Evolutionary conservation across 2,888 invertebrate species (phyloP).

Genomic region (Agonum fuliginosum): DNA sequence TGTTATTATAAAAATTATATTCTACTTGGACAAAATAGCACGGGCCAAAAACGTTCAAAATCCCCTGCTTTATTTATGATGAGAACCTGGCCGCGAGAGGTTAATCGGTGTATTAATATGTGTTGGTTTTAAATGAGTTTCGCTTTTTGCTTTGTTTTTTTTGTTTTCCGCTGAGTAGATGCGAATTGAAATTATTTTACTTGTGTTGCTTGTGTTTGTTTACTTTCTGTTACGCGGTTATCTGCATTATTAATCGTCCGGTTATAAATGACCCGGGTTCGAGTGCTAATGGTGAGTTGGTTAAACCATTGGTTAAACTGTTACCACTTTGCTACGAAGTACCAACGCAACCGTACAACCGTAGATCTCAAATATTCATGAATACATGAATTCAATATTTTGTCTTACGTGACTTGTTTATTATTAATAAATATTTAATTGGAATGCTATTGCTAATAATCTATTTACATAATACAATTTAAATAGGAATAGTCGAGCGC

Average conservation of each 20-base stretch:
- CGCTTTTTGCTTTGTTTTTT: conserved; percentile 22
- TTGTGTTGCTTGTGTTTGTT: conserved; percentile 30
- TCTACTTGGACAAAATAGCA: not conserved
- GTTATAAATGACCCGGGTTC: conserved; percentile 41
- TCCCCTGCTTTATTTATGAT: conserved; percentile 61
- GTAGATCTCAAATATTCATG: conserved; percentile 8
- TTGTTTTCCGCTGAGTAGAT: not conserved
- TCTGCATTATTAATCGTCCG: conserved; percentile 48
- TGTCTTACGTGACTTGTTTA: not conserved
- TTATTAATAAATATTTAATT: conserved; percentile 27
- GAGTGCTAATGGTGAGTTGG: conserved; percentile 33
- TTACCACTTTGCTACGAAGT: too few species aligned
- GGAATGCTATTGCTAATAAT: not conserved
- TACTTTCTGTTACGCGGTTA: conserved; percentile 45
- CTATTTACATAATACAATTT: too few species aligned
- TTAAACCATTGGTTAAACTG: not conserved
- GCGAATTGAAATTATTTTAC: conserved; percentile 55
- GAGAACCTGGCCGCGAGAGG: conserved; percentile 59
- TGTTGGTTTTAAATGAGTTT: conserved; percentile 54
- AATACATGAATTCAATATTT: conserved; percentile 4
- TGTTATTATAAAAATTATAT: too few species aligned
- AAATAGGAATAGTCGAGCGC: too few species aligned
- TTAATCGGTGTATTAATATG: conserved; percentile 56
- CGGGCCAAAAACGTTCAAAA: not conserved
- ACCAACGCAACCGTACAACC: not conserved